Evolutionary conservation across 2,888 invertebrate species (phyloP).

Genomic region (Meandrusa payeni): DNA sequence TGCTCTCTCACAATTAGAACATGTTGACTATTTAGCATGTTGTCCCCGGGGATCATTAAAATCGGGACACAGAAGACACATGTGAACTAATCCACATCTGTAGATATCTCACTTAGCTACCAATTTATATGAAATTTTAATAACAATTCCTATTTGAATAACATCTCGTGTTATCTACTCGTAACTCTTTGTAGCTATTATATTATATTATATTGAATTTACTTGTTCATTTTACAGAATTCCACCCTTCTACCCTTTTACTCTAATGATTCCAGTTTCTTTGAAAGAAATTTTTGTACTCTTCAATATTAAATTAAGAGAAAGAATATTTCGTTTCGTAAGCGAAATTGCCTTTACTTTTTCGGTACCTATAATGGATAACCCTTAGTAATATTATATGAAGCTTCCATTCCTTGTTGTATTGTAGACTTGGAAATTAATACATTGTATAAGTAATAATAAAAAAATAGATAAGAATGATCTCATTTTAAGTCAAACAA

Average conservation of each 20-base stretch:
- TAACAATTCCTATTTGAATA: constrained; percentile 26
- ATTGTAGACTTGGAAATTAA: constrained; percentile 6
- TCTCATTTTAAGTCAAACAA: too few species aligned
- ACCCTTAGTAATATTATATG: constrained; percentile 19
- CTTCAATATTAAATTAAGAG: constrained; percentile 26
- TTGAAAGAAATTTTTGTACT: constrained; percentile 24
- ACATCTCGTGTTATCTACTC: constrained; percentile 32
- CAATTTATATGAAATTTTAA: constrained; percentile 2
- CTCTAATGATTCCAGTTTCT: constrained; percentile 23
- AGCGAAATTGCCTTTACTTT: constrained; percentile 23
- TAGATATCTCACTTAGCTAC: constrained; percentile 32
- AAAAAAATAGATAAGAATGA: too few species aligned
- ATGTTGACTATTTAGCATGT: constrained; percentile 76
- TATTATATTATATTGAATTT: too few species aligned
- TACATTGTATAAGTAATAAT: too few species aligned
- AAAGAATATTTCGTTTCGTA: constrained; percentile 25
- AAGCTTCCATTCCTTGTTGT: constrained; percentile 24
- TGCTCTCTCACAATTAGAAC: constrained; percentile 75
- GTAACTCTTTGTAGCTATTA: constrained; percentile 19
- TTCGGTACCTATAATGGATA: constrained; percentile 22
- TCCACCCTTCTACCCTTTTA: constrained; percentile 26
- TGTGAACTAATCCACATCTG: constrained; percentile 64
- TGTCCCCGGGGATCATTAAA: constrained; percentile 72
- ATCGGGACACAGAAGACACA: constrained; percentile 56
- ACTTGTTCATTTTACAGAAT: constrained; percentile 24